Percentiles rank a stretch among this genome's conserved stretches.
phyloP scores from a whole-genome alignment of 1,140 invertebrate genomes.

The Formica selysi region DNA sequence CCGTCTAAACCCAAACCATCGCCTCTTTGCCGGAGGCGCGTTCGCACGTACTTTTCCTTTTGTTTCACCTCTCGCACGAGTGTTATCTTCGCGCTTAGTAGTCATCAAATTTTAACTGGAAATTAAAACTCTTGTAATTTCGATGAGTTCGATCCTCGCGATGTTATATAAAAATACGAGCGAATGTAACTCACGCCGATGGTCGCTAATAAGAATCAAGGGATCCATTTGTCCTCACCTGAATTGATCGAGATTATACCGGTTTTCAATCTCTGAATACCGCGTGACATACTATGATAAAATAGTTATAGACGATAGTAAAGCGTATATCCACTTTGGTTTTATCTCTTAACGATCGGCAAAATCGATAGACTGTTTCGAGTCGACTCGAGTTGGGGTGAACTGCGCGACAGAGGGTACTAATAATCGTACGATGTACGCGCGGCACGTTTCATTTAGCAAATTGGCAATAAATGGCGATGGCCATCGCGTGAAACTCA shows the following conservation, averaged over 20 bases:
- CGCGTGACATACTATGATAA: not conserved
- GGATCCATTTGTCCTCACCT: not conserved
- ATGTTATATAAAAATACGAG: not conserved
- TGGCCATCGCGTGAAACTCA: constrained; percentile 81
- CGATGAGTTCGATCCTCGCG: not conserved
- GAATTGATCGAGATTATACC: not conserved
- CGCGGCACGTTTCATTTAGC: constrained; percentile 85
- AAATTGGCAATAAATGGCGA: constrained; percentile 86
- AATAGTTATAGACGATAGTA: constrained; percentile 1
- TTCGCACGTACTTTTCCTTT: constrained; percentile 69
- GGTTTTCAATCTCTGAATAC: not conserved
- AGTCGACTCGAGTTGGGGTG: constrained; percentile 33
- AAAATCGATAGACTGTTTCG: constrained; percentile 40
- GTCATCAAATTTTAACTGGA: constrained; percentile 9
- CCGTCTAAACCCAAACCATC: constrained; percentile 71
- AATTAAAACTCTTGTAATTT: constrained; percentile 29
- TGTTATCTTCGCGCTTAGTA: constrained; percentile 10
- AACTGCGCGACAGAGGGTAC: constrained; percentile 68
- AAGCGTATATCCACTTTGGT: constrained; percentile 35
- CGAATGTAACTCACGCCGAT: not conserved
- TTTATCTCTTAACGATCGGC: constrained; percentile 8
- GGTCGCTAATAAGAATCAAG: not conserved
- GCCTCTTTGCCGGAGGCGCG: constrained; percentile 71
- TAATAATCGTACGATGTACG: constrained; percentile 79
- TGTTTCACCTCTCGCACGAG: constrained; percentile 22